Conservation (phyloP, 2,797 vertebrate genomes). For the Podargus strigoides region DNA sequence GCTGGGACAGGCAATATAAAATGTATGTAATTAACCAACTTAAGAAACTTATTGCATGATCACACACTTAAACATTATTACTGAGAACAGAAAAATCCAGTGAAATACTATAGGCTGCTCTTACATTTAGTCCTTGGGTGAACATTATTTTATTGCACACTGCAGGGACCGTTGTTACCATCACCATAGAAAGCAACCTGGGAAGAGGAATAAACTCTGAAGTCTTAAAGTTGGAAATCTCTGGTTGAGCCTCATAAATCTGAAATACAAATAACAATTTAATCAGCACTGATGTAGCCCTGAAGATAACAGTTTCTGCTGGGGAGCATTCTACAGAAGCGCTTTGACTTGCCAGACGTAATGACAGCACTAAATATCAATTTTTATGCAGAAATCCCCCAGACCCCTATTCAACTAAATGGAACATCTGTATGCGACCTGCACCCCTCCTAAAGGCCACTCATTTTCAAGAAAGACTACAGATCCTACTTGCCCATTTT, state of each 20-base stretch:
- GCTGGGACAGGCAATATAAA: not conserved
- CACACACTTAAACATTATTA: not conserved
- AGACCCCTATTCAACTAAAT: not conserved
- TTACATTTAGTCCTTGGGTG: slow-evolving; percentile 90
- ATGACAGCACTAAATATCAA: not conserved
- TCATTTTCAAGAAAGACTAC: not conserved
- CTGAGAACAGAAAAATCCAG: not conserved
- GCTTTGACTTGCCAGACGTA: not conserved
- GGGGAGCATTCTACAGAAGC: not conserved
- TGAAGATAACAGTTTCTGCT: not conserved
- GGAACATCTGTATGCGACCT: not conserved
- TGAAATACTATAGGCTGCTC: slow-evolving; percentile 1
- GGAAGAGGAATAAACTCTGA: slow-evolving; percentile 83
- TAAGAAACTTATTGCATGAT: not conserved
- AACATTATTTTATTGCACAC: slow-evolving; percentile 92
- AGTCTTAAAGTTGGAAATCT: slow-evolving; percentile 82
- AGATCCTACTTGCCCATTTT: not conserved
- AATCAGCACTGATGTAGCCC: not conserved
- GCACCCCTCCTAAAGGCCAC: not conserved
- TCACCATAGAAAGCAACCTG: slow-evolving; percentile 85
- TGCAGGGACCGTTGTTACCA: slow-evolving; percentile 86
- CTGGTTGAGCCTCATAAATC: slow-evolving; percentile 92
- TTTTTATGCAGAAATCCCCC: not conserved
- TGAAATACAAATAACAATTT: slow-evolving; percentile 48
- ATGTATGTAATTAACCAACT: not conserved